phyloP scores from a whole-genome alignment of 2,113 vertebrate species.

The Dermatemys mawii region DNA sequence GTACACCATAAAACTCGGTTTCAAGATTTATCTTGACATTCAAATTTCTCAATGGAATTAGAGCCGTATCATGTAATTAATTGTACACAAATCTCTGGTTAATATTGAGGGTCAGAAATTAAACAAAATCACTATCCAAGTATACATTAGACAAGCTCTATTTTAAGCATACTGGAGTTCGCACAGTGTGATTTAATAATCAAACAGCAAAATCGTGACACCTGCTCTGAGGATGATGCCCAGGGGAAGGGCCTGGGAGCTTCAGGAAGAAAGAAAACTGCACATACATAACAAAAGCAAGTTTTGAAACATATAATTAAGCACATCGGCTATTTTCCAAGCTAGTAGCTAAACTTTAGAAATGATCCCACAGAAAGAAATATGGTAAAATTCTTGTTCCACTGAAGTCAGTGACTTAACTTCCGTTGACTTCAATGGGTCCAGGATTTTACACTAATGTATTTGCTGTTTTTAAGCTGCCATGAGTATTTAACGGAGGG shows the following conservation, averaged over 20 bases:
- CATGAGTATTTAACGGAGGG: neutral
- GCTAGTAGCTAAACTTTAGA: neutral
- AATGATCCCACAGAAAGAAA: neutral
- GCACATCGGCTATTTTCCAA: neutral
- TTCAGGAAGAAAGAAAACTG: neutral
- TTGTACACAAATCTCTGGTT: constrained; percentile 64
- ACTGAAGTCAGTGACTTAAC: neutral
- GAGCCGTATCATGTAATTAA: constrained; percentile 50
- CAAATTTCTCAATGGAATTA: constrained; percentile 61
- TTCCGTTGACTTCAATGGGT: neutral
- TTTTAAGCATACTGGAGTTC: constrained; percentile 49
- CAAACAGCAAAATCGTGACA: constrained; percentile 23
- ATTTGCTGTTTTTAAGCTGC: neutral
- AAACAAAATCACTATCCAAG: constrained; percentile 47
- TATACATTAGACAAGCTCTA: constrained; percentile 32
- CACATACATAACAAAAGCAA: neutral
- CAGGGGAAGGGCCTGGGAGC: neutral
- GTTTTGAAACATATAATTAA: neutral
- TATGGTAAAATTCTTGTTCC: neutral
- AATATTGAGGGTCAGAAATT: constrained; percentile 60
- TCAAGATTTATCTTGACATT: constrained; percentile 68
- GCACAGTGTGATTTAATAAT: constrained; percentile 35
- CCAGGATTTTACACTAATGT: neutral
- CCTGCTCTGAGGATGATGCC: neutral
- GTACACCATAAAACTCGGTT: constrained; percentile 48